Evolutionary conservation across 2,888 invertebrate species (phyloP).

Genomic region (Lypha dubia): DNA sequence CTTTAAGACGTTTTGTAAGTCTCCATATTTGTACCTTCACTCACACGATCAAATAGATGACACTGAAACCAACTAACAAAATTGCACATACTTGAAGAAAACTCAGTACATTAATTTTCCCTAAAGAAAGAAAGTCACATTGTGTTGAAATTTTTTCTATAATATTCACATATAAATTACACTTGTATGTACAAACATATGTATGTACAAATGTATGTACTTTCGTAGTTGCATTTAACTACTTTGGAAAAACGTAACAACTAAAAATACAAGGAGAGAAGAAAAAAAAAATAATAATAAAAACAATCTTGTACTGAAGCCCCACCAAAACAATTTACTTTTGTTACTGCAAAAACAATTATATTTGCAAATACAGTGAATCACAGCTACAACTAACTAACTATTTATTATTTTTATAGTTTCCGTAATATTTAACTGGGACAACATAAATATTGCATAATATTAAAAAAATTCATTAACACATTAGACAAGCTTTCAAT

Average conservation of each 20-base stretch:
- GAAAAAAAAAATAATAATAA: constrained; percentile 18
- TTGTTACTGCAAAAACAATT: constrained; percentile 54
- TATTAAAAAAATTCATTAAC: too few relatives aligned
- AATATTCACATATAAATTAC: constrained; percentile 59
- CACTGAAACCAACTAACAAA: constrained; percentile 5
- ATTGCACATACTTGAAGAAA: constrained; percentile 20
- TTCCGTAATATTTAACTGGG: too few relatives aligned
- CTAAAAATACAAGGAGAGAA: constrained; percentile 20
- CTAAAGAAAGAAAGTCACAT: constrained; percentile 51
- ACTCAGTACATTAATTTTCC: constrained; percentile 42
- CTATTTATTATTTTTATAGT: too few relatives aligned
- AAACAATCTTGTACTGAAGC: constrained; percentile 51
- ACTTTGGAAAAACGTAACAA: constrained; percentile 35
- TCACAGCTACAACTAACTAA: not conserved
- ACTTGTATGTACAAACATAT: constrained; percentile 34
- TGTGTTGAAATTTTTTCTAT: constrained; percentile 46
- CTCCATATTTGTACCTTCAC: not conserved
- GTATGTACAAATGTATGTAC: not conserved
- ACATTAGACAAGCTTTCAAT: too few relatives aligned
- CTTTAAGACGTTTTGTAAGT: not conserved
- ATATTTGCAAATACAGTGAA: constrained; percentile 25
- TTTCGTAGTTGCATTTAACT: constrained; percentile 20
- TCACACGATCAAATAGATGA: constrained; percentile 34
- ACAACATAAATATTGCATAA: too few relatives aligned
- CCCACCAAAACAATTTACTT: constrained; percentile 60